Percentiles rank a stretch among this genome's conserved stretches.
Evolutionary conservation across 1,140 invertebrate genomes (phyloP).

Genomic region (Bombus pyrosoma): DNA sequence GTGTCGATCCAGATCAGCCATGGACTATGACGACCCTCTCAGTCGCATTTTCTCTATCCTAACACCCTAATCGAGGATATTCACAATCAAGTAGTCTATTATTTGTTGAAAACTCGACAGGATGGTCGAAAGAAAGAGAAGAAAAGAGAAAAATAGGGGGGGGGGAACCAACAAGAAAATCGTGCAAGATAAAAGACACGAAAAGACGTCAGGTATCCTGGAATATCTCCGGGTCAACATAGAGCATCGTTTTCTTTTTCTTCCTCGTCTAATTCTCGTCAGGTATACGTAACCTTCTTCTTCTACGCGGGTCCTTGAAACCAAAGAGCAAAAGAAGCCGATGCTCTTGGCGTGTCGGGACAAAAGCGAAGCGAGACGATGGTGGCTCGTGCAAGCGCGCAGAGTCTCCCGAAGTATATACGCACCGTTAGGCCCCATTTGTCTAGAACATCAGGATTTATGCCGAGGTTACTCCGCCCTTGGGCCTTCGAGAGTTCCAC

Average conservation of each 20-base stretch:
- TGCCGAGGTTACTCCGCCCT: conserved; percentile 57
- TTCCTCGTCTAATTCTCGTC: neutral
- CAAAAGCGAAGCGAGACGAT: conserved; percentile 45
- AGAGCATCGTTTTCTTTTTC: conserved; percentile 27
- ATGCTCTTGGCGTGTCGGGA: conserved; percentile 35
- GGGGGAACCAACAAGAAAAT: conserved; percentile 11
- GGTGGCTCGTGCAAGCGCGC: conserved; percentile 28
- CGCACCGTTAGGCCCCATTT: conserved; percentile 68
- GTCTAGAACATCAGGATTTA: conserved; percentile 66
- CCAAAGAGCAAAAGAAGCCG: conserved; percentile 49
- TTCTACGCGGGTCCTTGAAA: conserved; percentile 31
- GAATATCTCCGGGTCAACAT: conserved; percentile 13
- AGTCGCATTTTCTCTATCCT: neutral
- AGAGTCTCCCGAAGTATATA: conserved; percentile 21
- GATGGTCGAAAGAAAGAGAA: neutral
- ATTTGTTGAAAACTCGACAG: conserved; percentile 65
- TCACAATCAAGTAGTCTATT: conserved; percentile 72
- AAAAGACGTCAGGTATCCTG: conserved; percentile 42
- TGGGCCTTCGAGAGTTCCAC: conserved; percentile 42
- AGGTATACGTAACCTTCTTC: conserved; percentile 58
- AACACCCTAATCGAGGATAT: conserved; percentile 58
- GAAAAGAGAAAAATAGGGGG: neutral
- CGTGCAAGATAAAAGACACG: conserved; percentile 30
- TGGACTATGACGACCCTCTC: conserved; percentile 48
- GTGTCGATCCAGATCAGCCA: conserved; percentile 51